Conservation (phyloP, 2,888 invertebrate species). For the Mythimna pallens region DNA sequence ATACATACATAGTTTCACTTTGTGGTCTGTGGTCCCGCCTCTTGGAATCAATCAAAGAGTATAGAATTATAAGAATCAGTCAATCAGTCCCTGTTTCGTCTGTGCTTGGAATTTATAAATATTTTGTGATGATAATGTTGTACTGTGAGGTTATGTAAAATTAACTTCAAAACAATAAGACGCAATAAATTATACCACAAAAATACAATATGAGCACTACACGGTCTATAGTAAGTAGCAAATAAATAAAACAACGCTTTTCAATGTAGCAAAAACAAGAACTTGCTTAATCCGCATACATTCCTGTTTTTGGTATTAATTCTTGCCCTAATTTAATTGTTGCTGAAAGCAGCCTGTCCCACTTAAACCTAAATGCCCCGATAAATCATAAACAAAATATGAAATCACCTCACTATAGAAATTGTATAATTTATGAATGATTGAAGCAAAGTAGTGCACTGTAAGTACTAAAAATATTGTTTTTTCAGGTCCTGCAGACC, state of each 20-base stretch:
- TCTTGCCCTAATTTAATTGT: background rate
- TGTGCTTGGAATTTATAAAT: no score
- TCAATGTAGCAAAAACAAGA: background rate
- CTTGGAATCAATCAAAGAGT: no score
- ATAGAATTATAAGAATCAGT: no score
- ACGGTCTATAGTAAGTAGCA: slow-evolving; percentile 64
- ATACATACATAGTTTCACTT: no score
- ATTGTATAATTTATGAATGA: background rate
- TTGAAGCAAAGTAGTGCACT: background rate
- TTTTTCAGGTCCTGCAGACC: slow-evolving; percentile 91
- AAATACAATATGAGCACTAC: slow-evolving; percentile 60
- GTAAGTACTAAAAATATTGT: background rate
- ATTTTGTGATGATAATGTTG: background rate
- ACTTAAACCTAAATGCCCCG: no score
- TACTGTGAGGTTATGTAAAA: slow-evolving; percentile 2
- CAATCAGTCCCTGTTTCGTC: no score
- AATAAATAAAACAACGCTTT: background rate
- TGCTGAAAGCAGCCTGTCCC: background rate
- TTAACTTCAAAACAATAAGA: background rate
- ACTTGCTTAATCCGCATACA: background rate
- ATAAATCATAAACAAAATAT: background rate
- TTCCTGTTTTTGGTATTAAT: background rate
- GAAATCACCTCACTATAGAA: background rate
- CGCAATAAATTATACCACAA: no score
- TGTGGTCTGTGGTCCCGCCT: no score